Conservation (phyloP, 2,797 vertebrate genomes). For the Chromis chromis region DNA sequence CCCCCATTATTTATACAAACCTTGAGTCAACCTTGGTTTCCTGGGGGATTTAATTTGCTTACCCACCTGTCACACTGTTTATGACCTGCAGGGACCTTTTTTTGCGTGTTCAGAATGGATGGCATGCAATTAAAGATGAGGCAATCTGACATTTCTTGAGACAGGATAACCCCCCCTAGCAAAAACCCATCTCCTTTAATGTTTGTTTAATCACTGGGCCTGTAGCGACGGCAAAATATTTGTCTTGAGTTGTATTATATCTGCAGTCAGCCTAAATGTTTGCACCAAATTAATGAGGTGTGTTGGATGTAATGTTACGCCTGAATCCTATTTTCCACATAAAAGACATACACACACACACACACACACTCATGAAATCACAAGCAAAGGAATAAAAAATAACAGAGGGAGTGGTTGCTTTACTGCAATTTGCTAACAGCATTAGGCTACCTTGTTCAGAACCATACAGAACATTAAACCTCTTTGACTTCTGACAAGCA, state of each 20-base stretch:
- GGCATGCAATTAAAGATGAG: slow-evolving; percentile 20
- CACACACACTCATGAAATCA: background rate
- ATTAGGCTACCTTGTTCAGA: background rate
- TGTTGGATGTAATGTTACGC: slow-evolving; percentile 4
- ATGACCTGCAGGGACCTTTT: slow-evolving; percentile 10
- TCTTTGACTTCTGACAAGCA: background rate
- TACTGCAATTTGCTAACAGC: background rate
- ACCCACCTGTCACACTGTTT: slow-evolving; percentile 26
- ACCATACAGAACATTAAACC: background rate
- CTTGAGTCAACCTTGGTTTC: slow-evolving; percentile 30
- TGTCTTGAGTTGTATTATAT: background rate
- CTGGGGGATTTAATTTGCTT: slow-evolving; percentile 34
- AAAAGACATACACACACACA: slow-evolving; percentile 9
- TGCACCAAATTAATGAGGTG: slow-evolving; percentile 10
- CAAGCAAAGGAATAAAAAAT: background rate
- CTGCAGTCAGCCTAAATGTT: slow-evolving; percentile 2
- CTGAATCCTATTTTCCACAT: slow-evolving; percentile 5
- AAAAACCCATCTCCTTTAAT: background rate
- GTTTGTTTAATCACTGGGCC: slow-evolving; percentile 10
- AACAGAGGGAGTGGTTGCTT: slow-evolving; percentile 1
- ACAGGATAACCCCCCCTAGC: background rate
- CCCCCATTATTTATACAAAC: slow-evolving; percentile 38
- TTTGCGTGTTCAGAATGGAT: slow-evolving; percentile 14
- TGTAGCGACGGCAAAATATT: background rate
- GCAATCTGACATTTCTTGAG: slow-evolving; percentile 8